Conservation (phyloP, 2,888 invertebrate genomes). For the Synanthedon formicaeformis region DNA sequence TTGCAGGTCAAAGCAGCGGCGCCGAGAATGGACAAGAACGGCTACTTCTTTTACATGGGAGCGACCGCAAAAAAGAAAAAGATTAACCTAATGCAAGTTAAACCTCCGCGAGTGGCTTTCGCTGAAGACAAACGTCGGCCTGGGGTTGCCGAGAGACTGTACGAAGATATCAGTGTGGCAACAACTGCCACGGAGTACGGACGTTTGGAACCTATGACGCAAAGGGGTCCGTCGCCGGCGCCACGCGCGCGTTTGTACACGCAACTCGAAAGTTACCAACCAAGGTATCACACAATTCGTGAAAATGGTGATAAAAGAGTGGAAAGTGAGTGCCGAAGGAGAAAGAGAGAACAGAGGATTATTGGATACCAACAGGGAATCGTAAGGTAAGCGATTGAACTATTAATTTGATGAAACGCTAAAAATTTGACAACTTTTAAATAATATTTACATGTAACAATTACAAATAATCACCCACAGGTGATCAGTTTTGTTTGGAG, state of each 20-base stretch:
- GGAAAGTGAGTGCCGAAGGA: conserved; percentile 55
- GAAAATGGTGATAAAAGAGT: conserved; percentile 59
- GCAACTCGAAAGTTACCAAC: conserved; percentile 67
- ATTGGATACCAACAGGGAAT: conserved; percentile 33
- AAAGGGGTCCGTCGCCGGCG: conserved; percentile 42
- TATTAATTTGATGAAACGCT: too few relatives aligned
- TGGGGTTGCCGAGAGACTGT: conserved; percentile 45
- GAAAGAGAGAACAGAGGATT: conserved; percentile 47
- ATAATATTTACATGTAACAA: too few relatives aligned
- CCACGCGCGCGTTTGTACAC: conserved; percentile 58
- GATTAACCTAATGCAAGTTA: conserved; percentile 63
- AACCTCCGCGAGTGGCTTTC: conserved; percentile 58
- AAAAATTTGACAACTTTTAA: too few relatives aligned
- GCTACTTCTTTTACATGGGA: conserved; percentile 62
- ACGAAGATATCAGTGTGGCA: conserved; percentile 36
- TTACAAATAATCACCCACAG: too few relatives aligned
- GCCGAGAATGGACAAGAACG: conserved; percentile 64
- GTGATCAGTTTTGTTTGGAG: too few relatives aligned
- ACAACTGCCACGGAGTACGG: conserved; percentile 34
- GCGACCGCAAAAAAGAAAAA: conserved; percentile 68
- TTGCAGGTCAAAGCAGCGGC: conserved; percentile 59
- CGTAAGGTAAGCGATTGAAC: conserved; percentile 32
- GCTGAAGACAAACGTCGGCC: conserved; percentile 52
- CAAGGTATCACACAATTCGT: conserved; percentile 63
- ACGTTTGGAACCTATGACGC: conserved; percentile 47